phyloP scores from a whole-genome alignment of 2,113 vertebrate species.

The Trochalopteron elliotii region DNA sequence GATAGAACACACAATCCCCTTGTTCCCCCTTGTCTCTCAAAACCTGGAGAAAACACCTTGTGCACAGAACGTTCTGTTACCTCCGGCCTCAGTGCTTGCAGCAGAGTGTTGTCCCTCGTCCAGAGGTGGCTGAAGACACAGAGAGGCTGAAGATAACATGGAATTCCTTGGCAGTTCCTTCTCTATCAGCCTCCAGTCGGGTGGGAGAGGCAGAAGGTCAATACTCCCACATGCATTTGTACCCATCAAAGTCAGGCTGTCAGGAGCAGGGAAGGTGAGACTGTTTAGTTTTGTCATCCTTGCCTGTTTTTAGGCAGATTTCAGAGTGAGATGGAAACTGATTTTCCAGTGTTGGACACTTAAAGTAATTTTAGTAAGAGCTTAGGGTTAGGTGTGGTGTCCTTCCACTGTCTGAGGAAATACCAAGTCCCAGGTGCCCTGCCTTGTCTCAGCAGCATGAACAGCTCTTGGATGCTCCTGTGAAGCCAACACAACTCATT shows the following conservation, averaged over 20 bases:
- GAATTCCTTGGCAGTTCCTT: neutral
- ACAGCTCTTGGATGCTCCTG: neutral
- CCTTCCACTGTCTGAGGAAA: neutral
- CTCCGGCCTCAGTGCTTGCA: rapidly evolving
- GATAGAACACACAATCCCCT: neutral
- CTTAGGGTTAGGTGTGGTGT: neutral
- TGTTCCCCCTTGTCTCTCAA: neutral
- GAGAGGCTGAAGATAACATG: neutral
- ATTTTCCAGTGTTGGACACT: neutral
- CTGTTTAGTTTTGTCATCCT: neutral
- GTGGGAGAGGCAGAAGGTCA: neutral
- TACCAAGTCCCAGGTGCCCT: neutral
- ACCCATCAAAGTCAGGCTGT: neutral
- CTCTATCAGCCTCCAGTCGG: rapidly evolving
- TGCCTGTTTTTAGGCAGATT: neutral
- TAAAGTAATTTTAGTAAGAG: neutral
- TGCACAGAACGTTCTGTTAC: rapidly evolving
- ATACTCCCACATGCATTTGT: rapidly evolving
- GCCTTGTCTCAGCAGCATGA: neutral
- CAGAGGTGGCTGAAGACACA: neutral
- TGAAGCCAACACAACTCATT: neutral
- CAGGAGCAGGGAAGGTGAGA: neutral
- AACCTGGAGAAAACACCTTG: neutral
- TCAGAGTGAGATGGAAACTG: neutral
- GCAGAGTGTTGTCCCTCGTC: rapidly evolving